Percentiles rank a stretch among this genome's conserved stretches.
Evolutionary conservation across 2,888 invertebrate genomes (phyloP).

Genomic region (Drosophila barbarae): DNA sequence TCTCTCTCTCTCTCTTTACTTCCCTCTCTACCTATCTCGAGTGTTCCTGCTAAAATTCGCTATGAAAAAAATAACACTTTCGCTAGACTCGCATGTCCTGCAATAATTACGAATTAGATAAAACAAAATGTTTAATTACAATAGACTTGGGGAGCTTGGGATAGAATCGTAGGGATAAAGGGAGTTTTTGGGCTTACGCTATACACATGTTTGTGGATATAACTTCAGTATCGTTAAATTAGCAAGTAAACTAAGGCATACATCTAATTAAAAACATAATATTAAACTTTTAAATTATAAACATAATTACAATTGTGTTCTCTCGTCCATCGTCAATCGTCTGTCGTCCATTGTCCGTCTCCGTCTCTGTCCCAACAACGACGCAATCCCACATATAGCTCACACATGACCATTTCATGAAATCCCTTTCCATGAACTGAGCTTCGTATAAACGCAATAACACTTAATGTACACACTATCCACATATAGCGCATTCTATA

Average conservation of each 20-base stretch:
- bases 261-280: conserved; percentile 64
- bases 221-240: conserved; percentile 55
- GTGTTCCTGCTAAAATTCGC: conserved; percentile 32
- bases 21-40: background rate
- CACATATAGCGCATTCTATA: conserved; percentile 29
- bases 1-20: background rate
- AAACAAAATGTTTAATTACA: conserved; percentile 33
- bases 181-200: conserved; percentile 12
- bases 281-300: conserved; percentile 69
- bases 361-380: conserved; percentile 22
- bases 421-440: conserved; percentile 4
- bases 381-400: conserved; percentile 19
- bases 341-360: conserved; percentile 9
- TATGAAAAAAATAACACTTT: conserved; percentile 28
- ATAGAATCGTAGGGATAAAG: background rate
- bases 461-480: conserved; percentile 23
- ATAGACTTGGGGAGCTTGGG: conserved; percentile 3
- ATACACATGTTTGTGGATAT: conserved; percentile 19
- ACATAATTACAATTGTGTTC: conserved; percentile 68
- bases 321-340: conserved; percentile 12
- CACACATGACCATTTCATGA: conserved; percentile 7
- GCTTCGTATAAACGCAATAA: conserved; percentile 9
- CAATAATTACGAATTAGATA: conserved; percentile 25
- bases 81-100: conserved; percentile 12
- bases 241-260: conserved; percentile 47